Conservation (phyloP, 2,797 vertebrate species). For the Helicolenus hilgendorfi region DNA sequence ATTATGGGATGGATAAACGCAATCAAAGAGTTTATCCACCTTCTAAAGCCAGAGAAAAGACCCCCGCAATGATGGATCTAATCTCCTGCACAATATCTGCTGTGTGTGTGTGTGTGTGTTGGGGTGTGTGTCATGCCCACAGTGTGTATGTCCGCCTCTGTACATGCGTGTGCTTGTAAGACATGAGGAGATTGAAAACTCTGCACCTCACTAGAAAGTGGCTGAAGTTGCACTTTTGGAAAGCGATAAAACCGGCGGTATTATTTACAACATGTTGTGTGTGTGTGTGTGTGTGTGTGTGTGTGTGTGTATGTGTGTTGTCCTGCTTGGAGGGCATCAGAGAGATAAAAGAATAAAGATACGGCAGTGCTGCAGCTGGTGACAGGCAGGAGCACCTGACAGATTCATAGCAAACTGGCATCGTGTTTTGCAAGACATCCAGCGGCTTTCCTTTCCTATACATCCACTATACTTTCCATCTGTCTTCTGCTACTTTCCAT, state of each 20-base stretch:
- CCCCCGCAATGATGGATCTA: constrained; percentile 75
- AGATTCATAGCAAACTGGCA: constrained; percentile 41
- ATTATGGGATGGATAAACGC: constrained; percentile 87
- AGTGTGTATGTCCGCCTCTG: constrained; percentile 20
- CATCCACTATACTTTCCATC: background rate
- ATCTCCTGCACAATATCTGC: constrained; percentile 81
- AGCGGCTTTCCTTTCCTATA: background rate
- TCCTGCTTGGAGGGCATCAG: constrained; percentile 59
- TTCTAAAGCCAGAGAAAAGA: constrained; percentile 81
- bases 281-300: background rate
- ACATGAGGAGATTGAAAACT: constrained; percentile 69
- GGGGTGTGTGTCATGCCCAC: background rate
- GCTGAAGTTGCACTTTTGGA: constrained; percentile 82
- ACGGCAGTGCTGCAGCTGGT: constrained; percentile 27
- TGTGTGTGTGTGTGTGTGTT: constrained; percentile 24
- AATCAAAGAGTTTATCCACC: constrained; percentile 87
- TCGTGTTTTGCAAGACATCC: background rate
- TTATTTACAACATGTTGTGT: constrained; percentile 52
- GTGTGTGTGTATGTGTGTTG: constrained; percentile 1
- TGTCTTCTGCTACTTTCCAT: background rate
- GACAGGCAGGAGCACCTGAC: constrained; percentile 60
- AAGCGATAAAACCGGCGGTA: constrained; percentile 60
- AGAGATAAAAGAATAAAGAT: constrained; percentile 65
- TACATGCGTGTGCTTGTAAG: constrained; percentile 44
- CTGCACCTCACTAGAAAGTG: constrained; percentile 61